Conservation (phyloP, 2,888 invertebrate genomes). For the Embidobia sp. region DNA sequence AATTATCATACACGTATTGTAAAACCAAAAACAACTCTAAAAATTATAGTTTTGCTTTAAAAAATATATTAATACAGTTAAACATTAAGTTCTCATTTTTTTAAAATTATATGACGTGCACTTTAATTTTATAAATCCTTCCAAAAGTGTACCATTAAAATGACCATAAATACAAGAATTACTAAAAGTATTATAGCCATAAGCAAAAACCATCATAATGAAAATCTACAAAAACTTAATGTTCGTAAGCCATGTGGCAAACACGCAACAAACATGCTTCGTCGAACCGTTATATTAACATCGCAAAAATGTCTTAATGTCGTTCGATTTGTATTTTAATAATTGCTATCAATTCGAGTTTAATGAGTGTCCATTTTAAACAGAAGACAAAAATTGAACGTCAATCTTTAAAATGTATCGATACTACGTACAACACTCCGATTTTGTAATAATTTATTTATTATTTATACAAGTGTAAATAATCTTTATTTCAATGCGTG, state of each 20-base stretch:
- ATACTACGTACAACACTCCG: constrained; percentile 11
- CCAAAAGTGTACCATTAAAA: no score
- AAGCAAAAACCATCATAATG: constrained; percentile 21
- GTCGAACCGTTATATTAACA: no score
- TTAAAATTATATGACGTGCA: no score
- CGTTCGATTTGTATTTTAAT: constrained; percentile 11
- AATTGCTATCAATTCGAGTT: no score
- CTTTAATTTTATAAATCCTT: no score
- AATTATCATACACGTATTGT: no score
- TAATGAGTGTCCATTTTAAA: no score
- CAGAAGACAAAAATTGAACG: neutral
- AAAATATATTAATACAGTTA: no score
- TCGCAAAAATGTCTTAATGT: constrained; percentile 19
- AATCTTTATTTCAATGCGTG: no score
- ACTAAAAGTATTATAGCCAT: constrained; percentile 36
- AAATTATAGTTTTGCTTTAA: no score
- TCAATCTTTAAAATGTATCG: constrained; percentile 12
- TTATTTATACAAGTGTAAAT: constrained; percentile 23
- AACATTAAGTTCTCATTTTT: no score
- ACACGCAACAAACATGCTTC: neutral
- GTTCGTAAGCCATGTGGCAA: constrained; percentile 14
- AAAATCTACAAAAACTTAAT: neutral
- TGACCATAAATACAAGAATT: constrained; percentile 14
- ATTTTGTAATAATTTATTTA: constrained; percentile 23
- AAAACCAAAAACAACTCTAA: no score